These are phyloP conservation scores for Gymnoscopelus microlampas DNA, from an alignment of 2,797 vertebrate species.

Conservation along the genomic window DNA sequence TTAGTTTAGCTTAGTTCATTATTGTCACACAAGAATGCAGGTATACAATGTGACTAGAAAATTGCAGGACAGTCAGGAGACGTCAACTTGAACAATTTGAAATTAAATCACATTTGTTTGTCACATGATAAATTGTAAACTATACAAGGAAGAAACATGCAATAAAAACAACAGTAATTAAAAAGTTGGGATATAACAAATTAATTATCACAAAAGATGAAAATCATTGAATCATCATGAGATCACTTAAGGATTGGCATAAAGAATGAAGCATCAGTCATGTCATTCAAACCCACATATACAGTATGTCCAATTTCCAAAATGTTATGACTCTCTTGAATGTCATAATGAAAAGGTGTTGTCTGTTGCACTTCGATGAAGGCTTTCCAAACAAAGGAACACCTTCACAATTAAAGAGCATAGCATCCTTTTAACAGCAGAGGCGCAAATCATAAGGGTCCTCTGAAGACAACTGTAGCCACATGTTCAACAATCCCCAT, in stretches of 20 bases:
- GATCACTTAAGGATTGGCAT: too few relatives aligned
- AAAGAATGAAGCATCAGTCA: conserved; percentile 21
- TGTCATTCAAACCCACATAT: conserved; percentile 32
- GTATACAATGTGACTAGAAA: too few relatives aligned
- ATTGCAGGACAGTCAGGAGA: too few relatives aligned
- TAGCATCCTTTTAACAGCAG: conserved; percentile 73
- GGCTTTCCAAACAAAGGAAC: conserved; percentile 65
- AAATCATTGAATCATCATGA: too few relatives aligned
- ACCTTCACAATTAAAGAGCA: conserved; percentile 80
- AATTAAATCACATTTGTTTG: too few relatives aligned
- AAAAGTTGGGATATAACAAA: background rate
- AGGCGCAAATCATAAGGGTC: conserved; percentile 78
- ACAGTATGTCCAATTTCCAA: conserved; percentile 14
- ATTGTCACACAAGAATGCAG: too few relatives aligned
- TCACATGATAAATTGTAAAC: too few relatives aligned
- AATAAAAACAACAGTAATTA: background rate
- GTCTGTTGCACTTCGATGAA: conserved; percentile 47
- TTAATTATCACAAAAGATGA: background rate
- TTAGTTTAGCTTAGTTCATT: too few relatives aligned
- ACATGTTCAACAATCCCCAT: conserved; percentile 82
- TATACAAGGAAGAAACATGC: too few relatives aligned
- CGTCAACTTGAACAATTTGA: too few relatives aligned
- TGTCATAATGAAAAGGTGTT: conserved; percentile 25
- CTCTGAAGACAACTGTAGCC: conserved; percentile 78
- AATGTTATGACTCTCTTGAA: conserved; percentile 48